Conservation (phyloP, 1,140 invertebrate genomes). For the Ostrea denselamellosa region DNA sequence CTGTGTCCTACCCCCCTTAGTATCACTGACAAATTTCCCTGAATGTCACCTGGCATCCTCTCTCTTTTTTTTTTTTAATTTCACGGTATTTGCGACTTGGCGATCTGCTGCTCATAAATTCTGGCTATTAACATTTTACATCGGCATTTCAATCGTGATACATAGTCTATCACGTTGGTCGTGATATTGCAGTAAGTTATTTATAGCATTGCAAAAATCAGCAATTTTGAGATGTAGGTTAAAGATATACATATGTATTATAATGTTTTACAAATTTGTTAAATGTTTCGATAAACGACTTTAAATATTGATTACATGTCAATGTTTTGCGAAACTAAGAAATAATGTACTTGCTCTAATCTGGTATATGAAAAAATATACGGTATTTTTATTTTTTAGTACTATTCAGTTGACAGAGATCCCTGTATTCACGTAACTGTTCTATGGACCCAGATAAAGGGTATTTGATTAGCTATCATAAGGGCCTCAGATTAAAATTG, state of each 20-base stretch:
- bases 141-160: constrained; percentile 20
- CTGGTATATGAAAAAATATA: too few relatives aligned
- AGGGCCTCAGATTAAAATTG: too few relatives aligned
- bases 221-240: background rate
- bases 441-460: too few relatives aligned
- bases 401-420: too few relatives aligned
- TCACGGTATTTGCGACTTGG: background rate
- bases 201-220: background rate
- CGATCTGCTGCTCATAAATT: background rate
- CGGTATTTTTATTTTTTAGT: too few relatives aligned
- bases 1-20: background rate
- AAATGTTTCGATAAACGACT: too few relatives aligned
- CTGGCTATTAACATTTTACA: background rate
- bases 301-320: too few relatives aligned
- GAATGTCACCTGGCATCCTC: background rate
- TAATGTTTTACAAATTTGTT: too few relatives aligned
- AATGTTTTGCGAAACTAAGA: too few relatives aligned
- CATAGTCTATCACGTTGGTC: background rate
- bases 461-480: too few relatives aligned
- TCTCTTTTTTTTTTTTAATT: background rate
- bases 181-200: background rate
- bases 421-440: too few relatives aligned
- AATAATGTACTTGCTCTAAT: too few relatives aligned
- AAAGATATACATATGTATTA: background rate
- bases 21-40: background rate